A percentile compares a stretch with the other conserved stretches of the same genome.
phyloP scores from a whole-genome alignment of 53 echinoderm and acorn worm genomes.

The Antedon mediterranea region DNA sequence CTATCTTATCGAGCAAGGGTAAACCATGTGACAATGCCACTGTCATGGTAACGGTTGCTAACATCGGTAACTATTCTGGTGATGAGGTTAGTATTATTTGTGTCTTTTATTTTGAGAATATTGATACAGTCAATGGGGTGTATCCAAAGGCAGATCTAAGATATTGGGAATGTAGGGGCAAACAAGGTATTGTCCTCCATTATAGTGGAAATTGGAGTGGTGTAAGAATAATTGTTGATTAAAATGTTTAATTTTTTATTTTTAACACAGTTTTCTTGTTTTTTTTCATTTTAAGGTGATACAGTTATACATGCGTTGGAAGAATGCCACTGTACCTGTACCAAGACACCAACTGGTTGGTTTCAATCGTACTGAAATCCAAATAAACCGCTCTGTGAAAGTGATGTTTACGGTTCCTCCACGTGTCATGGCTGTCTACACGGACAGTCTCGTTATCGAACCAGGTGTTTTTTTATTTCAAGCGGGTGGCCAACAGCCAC shows the following conservation, averaged over 20 bases:
- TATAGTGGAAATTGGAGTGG: too few relatives aligned
- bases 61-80: conserved; percentile 24
- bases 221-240: too few relatives aligned
- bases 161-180: too few relatives aligned
- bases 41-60: conserved; percentile 26
- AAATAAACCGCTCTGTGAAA: background rate
- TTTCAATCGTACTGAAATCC: conserved; percentile 36
- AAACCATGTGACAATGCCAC: conserved; percentile 41
- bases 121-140: too few relatives aligned
- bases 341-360: conserved; percentile 63
- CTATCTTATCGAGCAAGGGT: conserved; percentile 4
- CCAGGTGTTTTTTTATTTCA: conserved; percentile 48
- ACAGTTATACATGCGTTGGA: conserved; percentile 76
- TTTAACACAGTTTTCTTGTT: too few relatives aligned
- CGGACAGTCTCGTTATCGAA: conserved; percentile 18
- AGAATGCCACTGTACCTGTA: conserved; percentile 27
- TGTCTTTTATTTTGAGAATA: background rate
- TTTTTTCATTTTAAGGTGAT: conserved; percentile 26
- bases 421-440: conserved; percentile 54
- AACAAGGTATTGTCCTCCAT: too few relatives aligned
- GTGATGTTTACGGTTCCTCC: conserved; percentile 23
- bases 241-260: too few relatives aligned
- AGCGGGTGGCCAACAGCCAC: conserved; percentile 82
- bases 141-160: too few relatives aligned
- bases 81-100: conserved; percentile 39